Conservation (phyloP, 2,797 vertebrate genomes). For the Catostomus latipinnis region DNA sequence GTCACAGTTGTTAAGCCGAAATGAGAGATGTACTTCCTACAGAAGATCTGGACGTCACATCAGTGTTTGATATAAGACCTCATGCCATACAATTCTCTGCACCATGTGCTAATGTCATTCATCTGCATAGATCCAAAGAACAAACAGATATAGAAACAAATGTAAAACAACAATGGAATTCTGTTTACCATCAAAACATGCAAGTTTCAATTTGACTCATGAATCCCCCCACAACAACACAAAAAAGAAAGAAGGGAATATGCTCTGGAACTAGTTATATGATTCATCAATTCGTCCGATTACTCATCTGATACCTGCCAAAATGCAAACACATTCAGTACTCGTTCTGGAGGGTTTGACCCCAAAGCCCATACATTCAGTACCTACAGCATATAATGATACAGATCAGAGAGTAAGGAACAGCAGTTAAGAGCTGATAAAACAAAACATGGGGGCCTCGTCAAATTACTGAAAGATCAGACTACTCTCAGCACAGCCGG, state of each 20-base stretch:
- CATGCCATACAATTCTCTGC: background rate
- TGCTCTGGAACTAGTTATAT: background rate
- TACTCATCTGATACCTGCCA: background rate
- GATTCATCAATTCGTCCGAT: background rate
- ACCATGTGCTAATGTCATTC: constrained; percentile 10
- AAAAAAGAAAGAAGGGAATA: background rate
- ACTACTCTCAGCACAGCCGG: background rate
- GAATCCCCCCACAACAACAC: no score
- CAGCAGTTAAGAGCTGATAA: constrained; percentile 28
- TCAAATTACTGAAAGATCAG: constrained; percentile 19
- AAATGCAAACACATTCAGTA: constrained; percentile 1
- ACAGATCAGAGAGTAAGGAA: constrained; percentile 17
- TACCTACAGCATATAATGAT: constrained; percentile 7
- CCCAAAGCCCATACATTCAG: background rate
- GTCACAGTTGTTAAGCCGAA: constrained; percentile 72
- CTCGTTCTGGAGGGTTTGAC: constrained; percentile 13
- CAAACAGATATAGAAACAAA: background rate
- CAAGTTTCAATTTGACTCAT: background rate
- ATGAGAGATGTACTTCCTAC: constrained; percentile 73
- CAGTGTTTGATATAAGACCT: constrained; percentile 48
- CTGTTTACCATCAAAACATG: background rate
- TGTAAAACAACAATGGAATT: background rate
- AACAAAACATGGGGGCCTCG: constrained; percentile 24
- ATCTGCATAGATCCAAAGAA: background rate
- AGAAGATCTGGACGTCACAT: constrained; percentile 21